Evolutionary conservation across 1,140 invertebrate genomes (phyloP).

Genomic region (Lordiphosa collinella): DNA sequence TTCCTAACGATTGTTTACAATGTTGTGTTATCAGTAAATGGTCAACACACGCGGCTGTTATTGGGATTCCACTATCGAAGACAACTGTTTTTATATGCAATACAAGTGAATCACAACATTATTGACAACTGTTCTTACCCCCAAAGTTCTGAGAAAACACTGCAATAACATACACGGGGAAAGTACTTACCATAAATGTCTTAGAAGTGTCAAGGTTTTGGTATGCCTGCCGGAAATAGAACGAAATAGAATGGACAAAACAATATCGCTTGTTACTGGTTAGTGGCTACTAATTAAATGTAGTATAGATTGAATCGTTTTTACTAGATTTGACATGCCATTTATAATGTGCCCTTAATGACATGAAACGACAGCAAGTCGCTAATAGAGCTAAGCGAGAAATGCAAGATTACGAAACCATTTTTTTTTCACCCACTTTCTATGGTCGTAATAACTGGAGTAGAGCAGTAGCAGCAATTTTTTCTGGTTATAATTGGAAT

Average conservation of each 20-base stretch:
- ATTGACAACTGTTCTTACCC: constrained; percentile 20
- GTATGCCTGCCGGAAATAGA: constrained; percentile 28
- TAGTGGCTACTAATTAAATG: too few relatives aligned
- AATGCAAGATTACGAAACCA: constrained; percentile 32
- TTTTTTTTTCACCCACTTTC: constrained; percentile 5
- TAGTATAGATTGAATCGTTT: too few relatives aligned
- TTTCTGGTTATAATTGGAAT: too few relatives aligned
- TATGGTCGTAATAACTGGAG: too few relatives aligned
- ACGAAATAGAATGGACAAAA: too few relatives aligned
- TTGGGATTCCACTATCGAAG: constrained; percentile 15
- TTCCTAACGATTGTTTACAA: constrained; percentile 2
- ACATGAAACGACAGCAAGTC: background rate
- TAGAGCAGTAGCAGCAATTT: too few relatives aligned
- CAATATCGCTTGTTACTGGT: too few relatives aligned
- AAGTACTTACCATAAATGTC: constrained; percentile 5
- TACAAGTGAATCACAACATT: constrained; percentile 12
- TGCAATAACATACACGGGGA: constrained; percentile 7
- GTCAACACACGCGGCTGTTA: constrained; percentile 8
- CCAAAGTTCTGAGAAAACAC: constrained; percentile 16
- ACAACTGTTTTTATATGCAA: constrained; percentile 12
- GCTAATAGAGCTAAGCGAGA: background rate
- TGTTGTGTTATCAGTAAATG: constrained; percentile 15
- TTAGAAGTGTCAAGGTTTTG: constrained; percentile 18
- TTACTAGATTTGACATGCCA: too few relatives aligned
- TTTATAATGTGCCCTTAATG: too few relatives aligned